These are phyloP conservation scores for Mythimna vitellina DNA, from an alignment of 2,888 invertebrate genomes.

Conservation along the genomic window DNA sequence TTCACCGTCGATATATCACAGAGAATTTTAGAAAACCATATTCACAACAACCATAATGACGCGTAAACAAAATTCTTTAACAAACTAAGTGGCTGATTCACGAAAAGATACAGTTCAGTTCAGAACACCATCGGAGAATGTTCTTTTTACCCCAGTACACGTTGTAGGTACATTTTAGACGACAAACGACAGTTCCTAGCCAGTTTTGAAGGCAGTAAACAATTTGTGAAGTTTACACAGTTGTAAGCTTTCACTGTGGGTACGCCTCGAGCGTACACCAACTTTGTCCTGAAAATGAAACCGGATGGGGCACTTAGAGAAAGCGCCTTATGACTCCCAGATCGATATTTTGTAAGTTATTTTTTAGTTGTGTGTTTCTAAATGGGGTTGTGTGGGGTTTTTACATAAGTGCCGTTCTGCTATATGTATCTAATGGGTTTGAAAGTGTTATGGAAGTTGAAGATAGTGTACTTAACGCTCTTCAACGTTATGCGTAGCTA, in stretches of 20 bases:
- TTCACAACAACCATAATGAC: constrained; percentile 1
- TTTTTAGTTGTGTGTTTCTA: constrained; percentile 45
- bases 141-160: constrained; percentile 58
- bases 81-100: constrained; percentile 16
- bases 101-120: constrained; percentile 27
- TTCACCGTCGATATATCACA: too few relatives aligned
- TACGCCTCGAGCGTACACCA: constrained; percentile 58
- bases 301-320: constrained; percentile 65
- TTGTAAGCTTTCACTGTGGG: constrained; percentile 65
- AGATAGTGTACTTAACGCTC: constrained; percentile 13
- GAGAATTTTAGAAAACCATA: not conserved
- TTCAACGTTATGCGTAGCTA: constrained; percentile 10
- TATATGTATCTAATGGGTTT: constrained; percentile 25
- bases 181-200: constrained; percentile 68
- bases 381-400: constrained; percentile 24
- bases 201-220: constrained; percentile 69
- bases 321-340: constrained; percentile 65
- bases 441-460: constrained; percentile 35
- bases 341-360: constrained; percentile 64
- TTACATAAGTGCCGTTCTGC: constrained; percentile 40
- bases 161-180: constrained; percentile 57
- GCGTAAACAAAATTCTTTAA: not conserved
- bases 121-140: constrained; percentile 37
- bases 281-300: constrained; percentile 68
- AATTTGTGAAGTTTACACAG: constrained; percentile 69